A percentile compares a stretch with the other conserved stretches of the same genome.
These are phyloP conservation scores for Elegia similella DNA, from an alignment of 2,888 invertebrate species.

Conservation along the genomic window DNA sequence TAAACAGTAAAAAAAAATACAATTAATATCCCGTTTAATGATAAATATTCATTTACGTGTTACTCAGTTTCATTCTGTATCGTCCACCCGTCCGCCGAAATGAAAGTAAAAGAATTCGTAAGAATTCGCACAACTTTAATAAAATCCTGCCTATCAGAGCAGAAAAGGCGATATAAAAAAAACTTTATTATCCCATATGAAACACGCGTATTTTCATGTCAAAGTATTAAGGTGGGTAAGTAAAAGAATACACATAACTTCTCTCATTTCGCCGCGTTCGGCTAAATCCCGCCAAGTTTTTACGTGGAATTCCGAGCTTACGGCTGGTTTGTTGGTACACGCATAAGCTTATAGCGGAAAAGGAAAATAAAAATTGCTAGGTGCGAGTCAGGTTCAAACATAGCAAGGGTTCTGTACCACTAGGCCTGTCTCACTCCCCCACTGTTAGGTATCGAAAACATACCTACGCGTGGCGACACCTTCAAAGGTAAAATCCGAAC, in stretches of 20 bases:
- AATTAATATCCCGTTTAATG: too few relatives aligned
- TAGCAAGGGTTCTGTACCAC: not conserved
- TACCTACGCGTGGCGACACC: too few relatives aligned
- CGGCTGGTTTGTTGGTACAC: slow-evolving; percentile 18
- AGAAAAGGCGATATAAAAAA: slow-evolving; percentile 3
- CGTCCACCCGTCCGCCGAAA: not conserved
- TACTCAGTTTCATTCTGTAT: not conserved
- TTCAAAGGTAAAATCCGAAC: too few relatives aligned
- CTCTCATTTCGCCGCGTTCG: slow-evolving; percentile 46
- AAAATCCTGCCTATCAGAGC: not conserved
- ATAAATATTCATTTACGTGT: too few relatives aligned
- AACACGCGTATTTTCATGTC: slow-evolving; percentile 21
- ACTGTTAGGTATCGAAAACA: too few relatives aligned
- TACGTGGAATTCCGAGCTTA: slow-evolving; percentile 40
- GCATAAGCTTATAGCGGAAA: slow-evolving; percentile 18
- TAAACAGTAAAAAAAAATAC: too few relatives aligned
- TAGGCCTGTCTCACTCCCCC: too few relatives aligned
- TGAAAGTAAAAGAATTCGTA: not conserved
- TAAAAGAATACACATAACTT: slow-evolving; percentile 54
- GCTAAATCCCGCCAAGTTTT: slow-evolving; percentile 53
- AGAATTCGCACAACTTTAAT: not conserved
- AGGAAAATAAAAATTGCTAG: too few relatives aligned
- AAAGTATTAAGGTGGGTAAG: slow-evolving; percentile 37
- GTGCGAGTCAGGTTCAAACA: too few relatives aligned
- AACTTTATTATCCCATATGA: slow-evolving; percentile 13